Evolutionary conservation across 2,888 invertebrate genomes (phyloP).

Genomic region (Melanchra persicariae): DNA sequence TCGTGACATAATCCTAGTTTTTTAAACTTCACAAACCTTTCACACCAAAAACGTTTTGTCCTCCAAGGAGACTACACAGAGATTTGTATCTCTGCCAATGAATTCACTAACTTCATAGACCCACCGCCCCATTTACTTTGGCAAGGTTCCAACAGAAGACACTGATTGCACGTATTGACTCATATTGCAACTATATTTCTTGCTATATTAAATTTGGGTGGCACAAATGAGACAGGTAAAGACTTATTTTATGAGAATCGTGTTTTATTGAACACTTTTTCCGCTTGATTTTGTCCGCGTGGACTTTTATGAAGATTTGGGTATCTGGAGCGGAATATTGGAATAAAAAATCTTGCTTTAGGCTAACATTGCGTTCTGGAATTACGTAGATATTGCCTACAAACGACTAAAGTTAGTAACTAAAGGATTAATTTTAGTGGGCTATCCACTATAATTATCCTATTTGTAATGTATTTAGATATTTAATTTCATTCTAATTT

Average conservation of each 20-base stretch:
- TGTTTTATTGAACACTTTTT: slow-evolving; percentile 52
- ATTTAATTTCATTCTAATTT: no score
- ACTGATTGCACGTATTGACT: slow-evolving; percentile 83
- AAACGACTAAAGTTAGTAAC: neutral
- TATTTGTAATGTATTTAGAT: no score
- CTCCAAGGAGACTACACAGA: slow-evolving; percentile 54
- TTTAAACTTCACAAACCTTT: neutral
- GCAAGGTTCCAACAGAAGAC: slow-evolving; percentile 76
- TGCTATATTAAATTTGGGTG: slow-evolving; percentile 74
- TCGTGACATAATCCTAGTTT: neutral
- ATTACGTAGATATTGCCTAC: neutral
- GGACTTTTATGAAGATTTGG: slow-evolving; percentile 37
- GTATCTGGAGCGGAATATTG: slow-evolving; percentile 21
- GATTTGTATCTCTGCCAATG: slow-evolving; percentile 81
- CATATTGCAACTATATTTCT: slow-evolving; percentile 80
- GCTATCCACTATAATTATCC: no score
- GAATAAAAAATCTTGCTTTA: neutral
- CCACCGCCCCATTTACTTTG: slow-evolving; percentile 74
- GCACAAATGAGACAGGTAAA: slow-evolving; percentile 64
- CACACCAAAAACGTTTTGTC: slow-evolving; percentile 35
- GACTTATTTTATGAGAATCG: slow-evolving; percentile 52
- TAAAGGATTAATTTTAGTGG: no score
- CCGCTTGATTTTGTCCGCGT: slow-evolving; percentile 8
- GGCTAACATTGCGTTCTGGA: no score
- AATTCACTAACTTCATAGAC: slow-evolving; percentile 80